A percentile compares a stretch with the other conserved stretches of the same genome.
Evolutionary conservation across 2,113 vertebrate genomes (phyloP).

Genomic region (Lutjanus erythropterus): DNA sequence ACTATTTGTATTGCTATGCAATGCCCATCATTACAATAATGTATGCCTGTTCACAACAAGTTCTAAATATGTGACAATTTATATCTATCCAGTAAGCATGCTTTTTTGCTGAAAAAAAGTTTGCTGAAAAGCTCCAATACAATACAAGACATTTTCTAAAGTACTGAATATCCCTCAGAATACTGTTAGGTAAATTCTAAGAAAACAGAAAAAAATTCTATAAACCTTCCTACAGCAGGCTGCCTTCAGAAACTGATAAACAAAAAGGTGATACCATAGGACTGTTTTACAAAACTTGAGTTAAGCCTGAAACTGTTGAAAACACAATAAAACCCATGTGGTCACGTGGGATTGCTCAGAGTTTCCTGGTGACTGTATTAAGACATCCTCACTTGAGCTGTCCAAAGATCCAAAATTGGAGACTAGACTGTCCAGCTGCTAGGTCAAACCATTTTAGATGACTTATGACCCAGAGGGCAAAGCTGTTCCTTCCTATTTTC

Average conservation of each 20-base stretch:
- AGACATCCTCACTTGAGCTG: conserved; percentile 14
- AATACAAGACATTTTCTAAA: too few relatives aligned
- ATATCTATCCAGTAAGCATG: too few relatives aligned
- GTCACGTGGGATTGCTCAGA: not conserved
- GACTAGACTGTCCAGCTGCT: conserved; percentile 51
- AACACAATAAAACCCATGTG: conserved; percentile 6
- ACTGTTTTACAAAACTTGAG: conserved; percentile 1
- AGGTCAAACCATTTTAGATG: conserved; percentile 53
- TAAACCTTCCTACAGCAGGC: not conserved
- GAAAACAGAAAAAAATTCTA: not conserved
- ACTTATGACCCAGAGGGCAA: conserved; percentile 68
- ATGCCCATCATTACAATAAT: too few relatives aligned
- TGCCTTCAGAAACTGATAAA: conserved; percentile 1
- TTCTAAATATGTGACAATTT: too few relatives aligned
- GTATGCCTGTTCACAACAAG: too few relatives aligned
- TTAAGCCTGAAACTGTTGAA: not conserved
- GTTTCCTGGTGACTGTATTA: conserved; percentile 15
- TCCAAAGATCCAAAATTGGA: conserved; percentile 23
- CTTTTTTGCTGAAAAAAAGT: too few relatives aligned
- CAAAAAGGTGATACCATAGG: not conserved
- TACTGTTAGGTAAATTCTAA: too few relatives aligned
- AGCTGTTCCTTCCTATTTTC: conserved; percentile 52
- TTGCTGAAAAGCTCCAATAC: too few relatives aligned
- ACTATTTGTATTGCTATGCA: too few relatives aligned
- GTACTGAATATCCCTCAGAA: too few relatives aligned